These are phyloP conservation scores for Moxostoma hubbsi DNA, from an alignment of 2,797 vertebrate genomes.

Conservation along the genomic window DNA sequence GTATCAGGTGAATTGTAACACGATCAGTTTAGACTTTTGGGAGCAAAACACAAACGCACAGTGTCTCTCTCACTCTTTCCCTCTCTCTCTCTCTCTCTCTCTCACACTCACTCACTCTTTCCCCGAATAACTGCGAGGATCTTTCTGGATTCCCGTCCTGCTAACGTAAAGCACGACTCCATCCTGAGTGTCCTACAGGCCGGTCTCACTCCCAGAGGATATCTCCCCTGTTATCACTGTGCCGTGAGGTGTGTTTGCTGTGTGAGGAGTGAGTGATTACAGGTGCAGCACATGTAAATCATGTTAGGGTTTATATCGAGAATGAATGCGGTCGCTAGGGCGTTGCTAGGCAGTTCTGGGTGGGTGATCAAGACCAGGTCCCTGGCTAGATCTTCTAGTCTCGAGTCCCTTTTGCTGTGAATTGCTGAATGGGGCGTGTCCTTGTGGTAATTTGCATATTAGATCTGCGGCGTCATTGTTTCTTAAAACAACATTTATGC, in stretches of 20 bases:
- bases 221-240: not conserved
- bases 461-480: not conserved
- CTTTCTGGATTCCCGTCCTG: conserved; percentile 2
- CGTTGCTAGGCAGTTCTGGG: too few species aligned
- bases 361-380: too few species aligned
- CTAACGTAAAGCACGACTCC: not conserved
- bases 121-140: not conserved
- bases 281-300: too few species aligned
- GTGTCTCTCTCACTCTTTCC: not conserved
- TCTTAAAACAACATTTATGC: too few species aligned
- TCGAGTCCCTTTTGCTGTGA: too few species aligned
- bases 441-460: not conserved
- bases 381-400: too few species aligned
- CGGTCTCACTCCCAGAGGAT: not conserved
- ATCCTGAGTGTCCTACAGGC: not conserved
- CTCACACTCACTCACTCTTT: not conserved
- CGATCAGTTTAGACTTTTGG: conserved; percentile 29
- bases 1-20: conserved; percentile 52
- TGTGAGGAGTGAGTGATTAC: too few species aligned
- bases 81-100: not conserved
- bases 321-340: too few species aligned
- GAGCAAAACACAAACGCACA: conserved; percentile 13
- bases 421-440: not conserved
- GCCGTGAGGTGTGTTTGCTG: too few species aligned
- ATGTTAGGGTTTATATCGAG: too few species aligned